phyloP scores from a whole-genome alignment of 2,113 vertebrate species.

The Archilochus colubris region DNA sequence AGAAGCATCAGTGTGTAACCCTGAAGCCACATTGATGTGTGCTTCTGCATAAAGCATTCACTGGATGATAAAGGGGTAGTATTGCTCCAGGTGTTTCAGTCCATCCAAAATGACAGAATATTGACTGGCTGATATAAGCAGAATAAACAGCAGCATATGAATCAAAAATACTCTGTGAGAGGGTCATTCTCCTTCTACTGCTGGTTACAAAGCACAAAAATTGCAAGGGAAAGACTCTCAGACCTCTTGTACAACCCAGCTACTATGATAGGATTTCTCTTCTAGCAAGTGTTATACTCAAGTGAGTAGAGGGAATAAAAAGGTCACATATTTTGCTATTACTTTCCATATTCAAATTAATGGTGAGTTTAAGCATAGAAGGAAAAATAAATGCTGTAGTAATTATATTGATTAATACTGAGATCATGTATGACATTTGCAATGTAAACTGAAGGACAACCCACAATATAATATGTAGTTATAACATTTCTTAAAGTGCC shows the following conservation, averaged over 20 bases:
- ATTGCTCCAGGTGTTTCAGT: neutral
- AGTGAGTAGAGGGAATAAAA: no score
- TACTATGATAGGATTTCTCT: neutral
- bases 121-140: neutral
- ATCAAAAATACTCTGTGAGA: neutral
- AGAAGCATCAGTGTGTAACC: neutral
- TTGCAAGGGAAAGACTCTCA: neutral
- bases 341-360: constrained; percentile 42
- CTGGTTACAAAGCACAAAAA: neutral
- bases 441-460: constrained; percentile 54
- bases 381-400: constrained; percentile 39
- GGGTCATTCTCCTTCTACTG: neutral
- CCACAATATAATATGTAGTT: neutral
- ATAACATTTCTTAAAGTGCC: constrained; percentile 40
- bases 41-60: neutral
- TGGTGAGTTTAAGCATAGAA: constrained; percentile 23
- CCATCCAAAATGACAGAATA: neutral
- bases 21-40: neutral
- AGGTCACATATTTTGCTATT: neutral
- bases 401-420: constrained; percentile 63
- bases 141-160: neutral
- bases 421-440: constrained; percentile 61
- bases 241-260: neutral
- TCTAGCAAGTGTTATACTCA: neutral
- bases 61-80: neutral